These are phyloP conservation scores for Dromiciops gliroides DNA, from an alignment of 2,113 vertebrate species.

Conservation along the genomic window DNA sequence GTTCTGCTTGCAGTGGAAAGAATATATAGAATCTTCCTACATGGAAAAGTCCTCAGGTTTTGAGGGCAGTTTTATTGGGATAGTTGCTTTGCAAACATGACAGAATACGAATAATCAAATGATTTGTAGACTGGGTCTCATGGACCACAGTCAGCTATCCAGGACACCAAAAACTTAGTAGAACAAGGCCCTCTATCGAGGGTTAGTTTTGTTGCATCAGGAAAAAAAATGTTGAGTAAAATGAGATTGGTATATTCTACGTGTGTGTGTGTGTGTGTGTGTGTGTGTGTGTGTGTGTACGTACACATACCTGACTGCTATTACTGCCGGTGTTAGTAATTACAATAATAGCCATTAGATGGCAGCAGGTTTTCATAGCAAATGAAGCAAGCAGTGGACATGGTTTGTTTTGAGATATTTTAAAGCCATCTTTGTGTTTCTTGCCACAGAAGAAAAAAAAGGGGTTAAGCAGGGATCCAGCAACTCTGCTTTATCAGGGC, in stretches of 20 bases:
- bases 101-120: background rate
- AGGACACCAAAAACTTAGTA: background rate
- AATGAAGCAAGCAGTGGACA: background rate
- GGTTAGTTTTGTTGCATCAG: background rate
- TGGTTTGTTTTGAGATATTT: conserved; percentile 1
- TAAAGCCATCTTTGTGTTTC: background rate
- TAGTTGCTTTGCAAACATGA: background rate
- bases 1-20: background rate
- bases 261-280: background rate
- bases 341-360: conserved; percentile 62
- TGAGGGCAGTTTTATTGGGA: background rate
- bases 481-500: conserved; percentile 2
- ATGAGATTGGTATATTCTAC: background rate
- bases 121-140: background rate
- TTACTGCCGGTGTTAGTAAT: background rate
- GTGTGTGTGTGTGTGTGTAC: background rate
- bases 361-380: conserved; percentile 65
- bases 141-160: background rate
- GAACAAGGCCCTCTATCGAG: background rate
- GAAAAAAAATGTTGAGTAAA: background rate
- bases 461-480: background rate
- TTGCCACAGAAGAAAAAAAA: conserved; percentile 5
- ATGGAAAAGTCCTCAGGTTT: background rate
- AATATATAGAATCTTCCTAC: background rate
- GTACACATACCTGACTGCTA: background rate